phyloP scores from a whole-genome alignment of 2,113 vertebrate species.

The Sakesphorus luctuosus region DNA sequence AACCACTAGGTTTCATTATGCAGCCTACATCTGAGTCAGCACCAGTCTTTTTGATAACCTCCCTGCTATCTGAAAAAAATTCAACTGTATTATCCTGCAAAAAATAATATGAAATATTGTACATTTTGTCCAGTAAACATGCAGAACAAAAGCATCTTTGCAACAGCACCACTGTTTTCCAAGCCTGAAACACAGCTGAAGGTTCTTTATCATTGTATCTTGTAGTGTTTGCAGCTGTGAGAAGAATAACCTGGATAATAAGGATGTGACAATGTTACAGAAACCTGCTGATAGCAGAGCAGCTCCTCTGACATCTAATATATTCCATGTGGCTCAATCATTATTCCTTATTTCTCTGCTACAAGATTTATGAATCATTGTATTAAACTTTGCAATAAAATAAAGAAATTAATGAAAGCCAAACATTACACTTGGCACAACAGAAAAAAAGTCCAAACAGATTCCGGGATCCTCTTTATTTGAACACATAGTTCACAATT shows the following conservation, averaged over 20 bases:
- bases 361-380: constrained; percentile 17
- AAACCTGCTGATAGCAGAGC: constrained; percentile 60
- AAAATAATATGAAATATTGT: neutral
- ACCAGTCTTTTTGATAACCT: constrained; percentile 20
- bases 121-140: constrained; percentile 28
- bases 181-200: constrained; percentile 50
- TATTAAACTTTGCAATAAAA: constrained; percentile 22
- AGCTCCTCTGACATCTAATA: constrained; percentile 62
- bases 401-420: neutral
- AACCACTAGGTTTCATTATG: neutral
- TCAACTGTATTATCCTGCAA: neutral
- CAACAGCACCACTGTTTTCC: neutral
- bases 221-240: constrained; percentile 54
- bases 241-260: constrained; percentile 66
- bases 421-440: neutral
- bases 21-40: neutral
- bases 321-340: constrained; percentile 37
- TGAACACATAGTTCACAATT: neutral
- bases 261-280: constrained; percentile 62
- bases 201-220: constrained; percentile 45
- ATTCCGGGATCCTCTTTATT: neutral
- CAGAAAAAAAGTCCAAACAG: neutral
- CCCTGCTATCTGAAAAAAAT: neutral
- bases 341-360: constrained; percentile 43
- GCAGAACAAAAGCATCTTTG: constrained; percentile 20